Evolutionary conservation across 2,888 invertebrate genomes (phyloP).

Genomic region (Nemapogon koenigi): DNA sequence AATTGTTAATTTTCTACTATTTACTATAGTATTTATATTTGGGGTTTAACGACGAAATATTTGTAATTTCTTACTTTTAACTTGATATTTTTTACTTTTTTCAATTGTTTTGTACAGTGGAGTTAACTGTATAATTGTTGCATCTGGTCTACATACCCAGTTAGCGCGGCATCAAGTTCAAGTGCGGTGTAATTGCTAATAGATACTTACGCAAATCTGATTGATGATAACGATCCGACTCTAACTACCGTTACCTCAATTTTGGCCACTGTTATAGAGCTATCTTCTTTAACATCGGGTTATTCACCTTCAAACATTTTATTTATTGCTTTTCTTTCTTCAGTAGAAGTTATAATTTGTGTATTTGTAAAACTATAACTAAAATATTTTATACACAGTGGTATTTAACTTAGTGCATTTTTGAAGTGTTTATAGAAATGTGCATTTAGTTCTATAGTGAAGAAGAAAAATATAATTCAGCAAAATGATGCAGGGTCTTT

Average conservation of each 20-base stretch:
- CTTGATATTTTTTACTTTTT: no score
- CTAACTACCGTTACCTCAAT: conserved; percentile 52
- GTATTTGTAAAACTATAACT: no score
- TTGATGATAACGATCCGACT: conserved; percentile 54
- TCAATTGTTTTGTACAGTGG: no score
- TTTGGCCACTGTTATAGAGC: conserved; percentile 45
- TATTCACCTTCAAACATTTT: conserved; percentile 33
- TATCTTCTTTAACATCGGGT: conserved; percentile 22
- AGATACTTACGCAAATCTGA: conserved; percentile 61
- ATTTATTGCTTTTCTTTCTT: background rate
- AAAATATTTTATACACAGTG: no score
- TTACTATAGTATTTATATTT: no score
- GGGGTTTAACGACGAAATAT: no score
- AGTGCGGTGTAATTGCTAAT: conserved; percentile 48
- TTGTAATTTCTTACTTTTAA: no score
- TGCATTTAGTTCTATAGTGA: background rate
- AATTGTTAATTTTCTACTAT: no score
- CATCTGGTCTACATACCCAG: conserved; percentile 35
- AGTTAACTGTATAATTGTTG: conserved; percentile 27
- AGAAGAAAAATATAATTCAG: background rate
- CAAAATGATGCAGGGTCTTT: conserved; percentile 59
- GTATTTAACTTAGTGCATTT: no score
- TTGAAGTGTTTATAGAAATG: background rate
- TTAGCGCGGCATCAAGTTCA: conserved; percentile 22
- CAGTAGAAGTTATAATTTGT: no score